phyloP scores from a whole-genome alignment of 2,113 vertebrate genomes.

The Ondatra zibethicus region DNA sequence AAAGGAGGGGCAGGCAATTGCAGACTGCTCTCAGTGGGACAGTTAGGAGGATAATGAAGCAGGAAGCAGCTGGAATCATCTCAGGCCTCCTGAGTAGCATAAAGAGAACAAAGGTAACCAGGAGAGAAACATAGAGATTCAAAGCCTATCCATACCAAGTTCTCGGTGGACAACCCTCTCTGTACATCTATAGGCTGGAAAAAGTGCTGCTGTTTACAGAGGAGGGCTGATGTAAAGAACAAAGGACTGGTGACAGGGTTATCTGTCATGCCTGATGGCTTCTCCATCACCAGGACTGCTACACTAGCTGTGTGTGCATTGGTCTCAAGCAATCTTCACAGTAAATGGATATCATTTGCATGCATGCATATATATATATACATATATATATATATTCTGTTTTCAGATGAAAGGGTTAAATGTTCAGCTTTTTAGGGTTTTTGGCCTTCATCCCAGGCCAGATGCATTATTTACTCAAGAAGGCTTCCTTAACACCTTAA shows the following conservation, averaged over 20 bases:
- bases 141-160: conserved; percentile 38
- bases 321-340: background rate
- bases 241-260: background rate
- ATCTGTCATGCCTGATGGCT: background rate
- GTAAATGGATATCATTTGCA: background rate
- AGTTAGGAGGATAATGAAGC: conserved; percentile 73
- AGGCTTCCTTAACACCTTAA: background rate
- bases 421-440: background rate
- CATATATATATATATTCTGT: too few relatives aligned
- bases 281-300: background rate
- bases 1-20: conserved; percentile 65
- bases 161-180: background rate
- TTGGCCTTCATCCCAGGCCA: background rate
- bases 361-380: too few relatives aligned
- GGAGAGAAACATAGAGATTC: conserved; percentile 54
- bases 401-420: background rate
- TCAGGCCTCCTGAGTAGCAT: conserved; percentile 66
- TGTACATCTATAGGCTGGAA: background rate
- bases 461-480: background rate
- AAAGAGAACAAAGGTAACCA: conserved; percentile 75
- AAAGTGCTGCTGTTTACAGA: conserved; percentile 23
- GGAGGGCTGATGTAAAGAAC: background rate
- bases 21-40: conserved; percentile 68
- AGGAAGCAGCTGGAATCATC: conserved; percentile 75
- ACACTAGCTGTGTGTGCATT: background rate